Conservation (phyloP, 2,113 vertebrate genomes). For the Microcebus murinus region DNA sequence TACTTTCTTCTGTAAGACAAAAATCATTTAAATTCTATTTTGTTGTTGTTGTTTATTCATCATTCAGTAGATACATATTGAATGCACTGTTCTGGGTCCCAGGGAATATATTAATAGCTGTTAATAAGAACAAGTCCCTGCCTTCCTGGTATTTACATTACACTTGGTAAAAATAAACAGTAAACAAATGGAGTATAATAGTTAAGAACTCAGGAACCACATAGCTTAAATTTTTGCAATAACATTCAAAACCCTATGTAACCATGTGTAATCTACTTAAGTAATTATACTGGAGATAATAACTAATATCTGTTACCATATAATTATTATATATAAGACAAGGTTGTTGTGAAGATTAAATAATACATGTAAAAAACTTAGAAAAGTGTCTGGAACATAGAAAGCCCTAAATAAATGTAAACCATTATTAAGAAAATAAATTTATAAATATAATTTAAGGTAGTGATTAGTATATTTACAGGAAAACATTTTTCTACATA, state of each 20-base stretch:
- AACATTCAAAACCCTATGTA: background rate
- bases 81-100: background rate
- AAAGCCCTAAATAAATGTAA: conserved; percentile 29
- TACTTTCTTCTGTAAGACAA: background rate
- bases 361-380: background rate
- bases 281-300: background rate
- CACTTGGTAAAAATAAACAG: background rate
- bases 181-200: conserved; percentile 19
- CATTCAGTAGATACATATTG: background rate
- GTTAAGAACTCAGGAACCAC: background rate
- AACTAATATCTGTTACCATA: background rate
- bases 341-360: background rate
- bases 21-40: background rate
- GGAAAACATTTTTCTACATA: conserved; percentile 32
- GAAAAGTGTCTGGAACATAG: background rate
- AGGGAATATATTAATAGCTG: background rate
- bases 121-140: background rate
- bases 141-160: background rate
- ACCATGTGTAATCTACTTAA: background rate
- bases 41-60: background rate
- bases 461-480: background rate
- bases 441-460: background rate
- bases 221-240: background rate
- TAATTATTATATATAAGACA: background rate
- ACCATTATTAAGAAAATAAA: background rate